Conservation (phyloP, 2,113 vertebrate species). For the Conger conger region DNA sequence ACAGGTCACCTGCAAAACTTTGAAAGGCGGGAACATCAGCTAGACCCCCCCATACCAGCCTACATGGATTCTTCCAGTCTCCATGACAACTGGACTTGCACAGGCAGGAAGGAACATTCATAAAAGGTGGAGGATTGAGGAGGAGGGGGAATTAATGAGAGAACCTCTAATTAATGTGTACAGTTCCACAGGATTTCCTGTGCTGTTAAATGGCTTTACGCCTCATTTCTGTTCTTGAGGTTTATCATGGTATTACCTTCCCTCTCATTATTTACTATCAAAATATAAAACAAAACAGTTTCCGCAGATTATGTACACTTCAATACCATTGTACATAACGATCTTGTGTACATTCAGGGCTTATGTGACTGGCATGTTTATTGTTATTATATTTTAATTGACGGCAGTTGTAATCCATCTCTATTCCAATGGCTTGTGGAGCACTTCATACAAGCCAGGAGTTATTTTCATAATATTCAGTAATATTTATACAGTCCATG, state of each 20-base stretch:
- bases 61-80: conserved; percentile 11
- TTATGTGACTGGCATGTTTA: background rate
- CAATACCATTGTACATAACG: background rate
- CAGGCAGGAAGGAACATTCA: conserved; percentile 2
- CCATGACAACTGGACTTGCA: conserved; percentile 15
- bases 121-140: background rate
- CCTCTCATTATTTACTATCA: background rate
- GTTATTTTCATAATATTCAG: too few species aligned
- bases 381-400: background rate
- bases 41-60: conserved; percentile 59
- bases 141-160: background rate
- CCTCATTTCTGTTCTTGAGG: background rate
- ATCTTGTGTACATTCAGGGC: background rate
- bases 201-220: background rate
- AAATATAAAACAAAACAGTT: background rate
- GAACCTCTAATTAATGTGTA: background rate
- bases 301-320: background rate
- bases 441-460: too few species aligned
- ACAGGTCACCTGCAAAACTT: conserved; percentile 83
- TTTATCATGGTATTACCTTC: background rate
- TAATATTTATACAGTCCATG: background rate
- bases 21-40: conserved; percentile 90
- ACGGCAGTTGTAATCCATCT: background rate
- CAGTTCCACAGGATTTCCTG: background rate
- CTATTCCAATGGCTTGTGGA: background rate